A percentile compares a stretch with the other conserved stretches of the same genome.
phyloP scores from a whole-genome alignment of 2,113 vertebrate species.

The Entosphenus tridentatus region DNA sequence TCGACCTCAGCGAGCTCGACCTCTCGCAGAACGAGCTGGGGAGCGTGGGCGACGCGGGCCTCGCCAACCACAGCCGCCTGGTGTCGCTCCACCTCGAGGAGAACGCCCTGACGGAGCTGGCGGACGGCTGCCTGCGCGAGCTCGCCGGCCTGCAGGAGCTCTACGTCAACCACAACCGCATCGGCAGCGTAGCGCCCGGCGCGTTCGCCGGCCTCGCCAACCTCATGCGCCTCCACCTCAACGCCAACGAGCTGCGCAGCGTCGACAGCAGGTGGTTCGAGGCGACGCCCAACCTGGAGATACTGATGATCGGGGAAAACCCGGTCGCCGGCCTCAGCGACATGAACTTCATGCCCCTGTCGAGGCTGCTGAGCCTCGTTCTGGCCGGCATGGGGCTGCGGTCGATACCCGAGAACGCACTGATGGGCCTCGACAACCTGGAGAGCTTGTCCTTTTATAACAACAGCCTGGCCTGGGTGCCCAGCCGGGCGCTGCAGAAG shows the following conservation, averaged over 20 bases:
- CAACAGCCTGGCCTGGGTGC: slow-evolving; percentile 29
- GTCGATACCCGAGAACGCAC: slow-evolving; percentile 27
- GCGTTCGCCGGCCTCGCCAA: slow-evolving; percentile 33
- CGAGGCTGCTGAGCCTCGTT: slow-evolving; percentile 35
- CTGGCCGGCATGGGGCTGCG: slow-evolving; percentile 34
- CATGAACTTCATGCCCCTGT: slow-evolving; percentile 33
- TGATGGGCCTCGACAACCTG: slow-evolving; percentile 33
- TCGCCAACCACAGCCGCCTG: slow-evolving; percentile 25
- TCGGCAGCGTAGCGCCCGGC: slow-evolving; percentile 28
- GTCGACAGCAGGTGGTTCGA: slow-evolving; percentile 40
- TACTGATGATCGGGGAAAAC: slow-evolving; percentile 47
- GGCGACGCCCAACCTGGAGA: slow-evolving; percentile 38
- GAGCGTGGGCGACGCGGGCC: slow-evolving; percentile 24
- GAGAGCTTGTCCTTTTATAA: slow-evolving; percentile 43
- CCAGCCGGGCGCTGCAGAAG: slow-evolving; percentile 24
- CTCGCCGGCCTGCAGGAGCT: slow-evolving; percentile 36
- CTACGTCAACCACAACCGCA: slow-evolving; percentile 44
- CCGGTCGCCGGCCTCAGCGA: slow-evolving; percentile 31
- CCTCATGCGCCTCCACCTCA: slow-evolving; percentile 33
- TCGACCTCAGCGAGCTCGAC: slow-evolving; percentile 39
- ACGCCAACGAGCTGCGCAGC: slow-evolving; percentile 31
- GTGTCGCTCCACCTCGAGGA: slow-evolving; percentile 46
- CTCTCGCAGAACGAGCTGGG: slow-evolving; percentile 43
- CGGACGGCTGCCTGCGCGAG: slow-evolving; percentile 29
- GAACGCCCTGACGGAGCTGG: slow-evolving; percentile 32